Evolutionary conservation across 2,797 vertebrate genomes (phyloP).

Genomic region (Pseudopleuronectes americanus): DNA sequence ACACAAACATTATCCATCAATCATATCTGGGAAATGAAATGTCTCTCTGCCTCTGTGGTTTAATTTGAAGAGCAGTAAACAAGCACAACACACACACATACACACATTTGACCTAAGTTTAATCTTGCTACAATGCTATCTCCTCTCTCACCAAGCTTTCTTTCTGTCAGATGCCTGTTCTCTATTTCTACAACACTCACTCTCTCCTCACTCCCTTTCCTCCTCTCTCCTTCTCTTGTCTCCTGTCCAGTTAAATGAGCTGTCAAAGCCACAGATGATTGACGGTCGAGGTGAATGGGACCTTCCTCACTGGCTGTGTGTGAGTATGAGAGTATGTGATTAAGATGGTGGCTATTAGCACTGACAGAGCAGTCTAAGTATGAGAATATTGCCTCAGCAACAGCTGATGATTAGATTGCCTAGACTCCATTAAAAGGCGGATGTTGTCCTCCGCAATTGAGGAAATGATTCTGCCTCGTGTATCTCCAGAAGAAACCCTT

Average conservation of each 20-base stretch:
- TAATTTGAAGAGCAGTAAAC: constrained; percentile 53
- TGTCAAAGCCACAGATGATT: constrained; percentile 60
- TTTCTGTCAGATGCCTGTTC: constrained; percentile 28
- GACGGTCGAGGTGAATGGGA: constrained; percentile 51
- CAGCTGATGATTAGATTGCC: constrained; percentile 71
- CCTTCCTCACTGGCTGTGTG: constrained; percentile 31
- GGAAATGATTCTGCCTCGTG: constrained; percentile 57
- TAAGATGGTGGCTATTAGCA: constrained; percentile 34
- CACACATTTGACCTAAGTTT: constrained; percentile 1
- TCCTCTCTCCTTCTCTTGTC: background rate
- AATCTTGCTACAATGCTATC: constrained; percentile 22
- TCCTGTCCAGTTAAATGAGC: constrained; percentile 44
- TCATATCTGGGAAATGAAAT: constrained; percentile 75
- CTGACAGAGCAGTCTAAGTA: constrained; percentile 65
- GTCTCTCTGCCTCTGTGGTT: constrained; percentile 57
- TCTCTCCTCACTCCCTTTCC: background rate
- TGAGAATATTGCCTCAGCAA: constrained; percentile 37
- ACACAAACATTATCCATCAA: constrained; percentile 67
- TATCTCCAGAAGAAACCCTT: constrained; percentile 45
- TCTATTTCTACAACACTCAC: background rate
- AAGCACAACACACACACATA: constrained; percentile 28
- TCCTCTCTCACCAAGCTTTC: constrained; percentile 32
- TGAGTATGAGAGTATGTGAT: constrained; percentile 38
- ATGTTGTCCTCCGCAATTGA: constrained; percentile 62
- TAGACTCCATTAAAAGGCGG: constrained; percentile 44